Base-by-base conservation (phyloP, 1,140 invertebrate genomes). In the Anthonomus grandis region DNA sequence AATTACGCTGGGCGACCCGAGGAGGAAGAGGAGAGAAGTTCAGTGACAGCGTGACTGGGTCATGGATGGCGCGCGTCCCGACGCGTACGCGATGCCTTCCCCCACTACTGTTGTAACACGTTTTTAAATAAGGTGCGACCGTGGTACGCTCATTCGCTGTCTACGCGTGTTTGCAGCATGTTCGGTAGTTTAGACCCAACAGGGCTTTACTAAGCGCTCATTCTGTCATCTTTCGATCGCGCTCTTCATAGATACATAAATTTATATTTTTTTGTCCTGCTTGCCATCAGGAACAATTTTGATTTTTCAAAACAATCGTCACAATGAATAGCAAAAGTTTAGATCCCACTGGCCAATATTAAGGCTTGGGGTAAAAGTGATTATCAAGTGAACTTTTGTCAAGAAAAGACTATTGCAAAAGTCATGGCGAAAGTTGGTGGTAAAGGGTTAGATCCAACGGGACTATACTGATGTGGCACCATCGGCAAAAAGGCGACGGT, bases 11-110 rank as follows among this genome's bases (percentile, higher is more conserved):
- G 8, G 21, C 8, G 42, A 56, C 21, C 34, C 23, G 46, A 34
- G 19, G 25, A 25, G 31, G 15, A 18, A 17, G 38, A 22, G 12
- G 60, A 64, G n/a, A 21, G 52, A 65, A 65, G 64, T 68, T 67
- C 67, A 70, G 52, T 69, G 69, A 58, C 66, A 70, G 59, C 60
- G 63, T 72, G 69, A 72, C 64, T 72, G 70, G 70, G 70, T 72
- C 70, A 34, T 62, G 70, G 70, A 59, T 70, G 67, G 47, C 56
- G 48, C 52, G 59, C 69, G 68, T 67, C 69, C 53, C 58, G 66
- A 49, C 65, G 60, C 42, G 58, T 39, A 46, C 56, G 41, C 51
- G 46, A 15, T 22, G 53, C 59, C 62, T 64, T 60, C 67, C 61
- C 65, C 66, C 63, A 61, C 65, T 59, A n/a, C n/a, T 57, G 57